Percentiles rank a stretch among this genome's conserved stretches.
These are phyloP conservation scores for Mimachlamys varia DNA, from an alignment of 2,888 invertebrate species.

Conservation along the genomic window DNA sequence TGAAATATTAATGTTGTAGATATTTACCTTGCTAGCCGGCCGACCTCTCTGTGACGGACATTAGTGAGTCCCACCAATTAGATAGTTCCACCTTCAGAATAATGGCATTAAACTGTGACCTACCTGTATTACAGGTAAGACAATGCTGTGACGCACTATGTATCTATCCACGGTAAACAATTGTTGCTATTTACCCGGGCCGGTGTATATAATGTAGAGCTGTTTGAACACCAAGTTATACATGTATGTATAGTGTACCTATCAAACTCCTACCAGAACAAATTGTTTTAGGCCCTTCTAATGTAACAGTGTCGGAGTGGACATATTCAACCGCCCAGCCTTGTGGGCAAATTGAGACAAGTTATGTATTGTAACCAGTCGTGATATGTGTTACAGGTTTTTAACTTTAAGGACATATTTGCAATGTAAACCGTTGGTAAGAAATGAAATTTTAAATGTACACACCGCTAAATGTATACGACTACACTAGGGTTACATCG, in stretches of 20 bases:
- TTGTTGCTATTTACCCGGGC: conserved; percentile 2
- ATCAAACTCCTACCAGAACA: neutral
- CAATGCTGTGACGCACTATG: neutral
- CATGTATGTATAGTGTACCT: neutral
- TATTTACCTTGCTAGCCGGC: conserved; percentile 2
- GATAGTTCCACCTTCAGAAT: neutral
- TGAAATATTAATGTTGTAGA: neutral
- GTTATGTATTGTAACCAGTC: neutral
- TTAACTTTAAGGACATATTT: too few species aligned
- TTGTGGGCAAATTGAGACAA: neutral
- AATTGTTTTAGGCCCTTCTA: neutral
- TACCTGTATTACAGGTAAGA: neutral
- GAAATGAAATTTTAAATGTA: too few species aligned
- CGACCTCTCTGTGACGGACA: neutral
- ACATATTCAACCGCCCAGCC: neutral
- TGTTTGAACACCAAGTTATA: neutral
- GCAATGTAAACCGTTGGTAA: too few species aligned
- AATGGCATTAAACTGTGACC: neutral
- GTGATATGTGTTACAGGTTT: too few species aligned
- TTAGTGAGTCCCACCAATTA: neutral
- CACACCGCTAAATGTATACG: too few species aligned
- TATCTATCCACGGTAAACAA: conserved; percentile 27
- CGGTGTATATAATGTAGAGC: neutral
- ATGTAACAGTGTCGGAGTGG: neutral
- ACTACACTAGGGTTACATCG: too few species aligned